phyloP scores from a whole-genome alignment of 1,140 invertebrate species.

The Pissodes strobi region DNA sequence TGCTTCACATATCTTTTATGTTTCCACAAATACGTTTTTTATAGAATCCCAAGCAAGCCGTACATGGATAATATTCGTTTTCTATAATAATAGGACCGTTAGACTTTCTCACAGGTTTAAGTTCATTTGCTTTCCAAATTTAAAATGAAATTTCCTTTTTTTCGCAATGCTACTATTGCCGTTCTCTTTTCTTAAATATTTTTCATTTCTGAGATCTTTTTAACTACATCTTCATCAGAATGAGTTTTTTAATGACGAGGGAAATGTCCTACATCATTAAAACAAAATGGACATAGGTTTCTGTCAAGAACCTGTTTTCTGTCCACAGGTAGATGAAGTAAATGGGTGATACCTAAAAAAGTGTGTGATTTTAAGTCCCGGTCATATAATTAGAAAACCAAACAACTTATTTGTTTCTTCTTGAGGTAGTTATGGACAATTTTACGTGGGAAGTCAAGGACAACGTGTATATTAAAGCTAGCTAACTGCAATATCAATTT shows the following conservation, averaged over 20 bases:
- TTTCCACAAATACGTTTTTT: constrained; percentile 23
- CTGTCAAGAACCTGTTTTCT: too few relatives aligned
- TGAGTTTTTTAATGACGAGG: constrained; percentile 32
- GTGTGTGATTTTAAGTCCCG: too few relatives aligned
- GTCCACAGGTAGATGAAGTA: too few relatives aligned
- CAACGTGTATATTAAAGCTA: too few relatives aligned
- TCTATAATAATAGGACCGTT: constrained; percentile 13
- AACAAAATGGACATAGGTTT: constrained; percentile 31
- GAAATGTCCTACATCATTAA: constrained; percentile 35
- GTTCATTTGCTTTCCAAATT: constrained; percentile 7
- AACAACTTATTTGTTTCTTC: too few relatives aligned
- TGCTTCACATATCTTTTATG: constrained; percentile 32
- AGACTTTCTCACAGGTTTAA: constrained; percentile 25
- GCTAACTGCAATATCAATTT: too few relatives aligned
- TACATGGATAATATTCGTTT: constrained; percentile 24
- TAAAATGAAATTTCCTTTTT: constrained; percentile 28
- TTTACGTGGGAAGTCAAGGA: too few relatives aligned
- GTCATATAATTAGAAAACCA: too few relatives aligned
- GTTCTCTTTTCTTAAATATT: constrained; percentile 30
- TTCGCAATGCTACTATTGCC: constrained; percentile 22
- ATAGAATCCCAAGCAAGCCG: constrained; percentile 23
- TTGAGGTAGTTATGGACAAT: too few relatives aligned
- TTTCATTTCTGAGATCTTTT: constrained; percentile 18
- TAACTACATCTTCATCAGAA: constrained; percentile 27
- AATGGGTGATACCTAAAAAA: too few relatives aligned